Conservation (phyloP, 2,888 invertebrate species). For the Plusia festucae region DNA sequence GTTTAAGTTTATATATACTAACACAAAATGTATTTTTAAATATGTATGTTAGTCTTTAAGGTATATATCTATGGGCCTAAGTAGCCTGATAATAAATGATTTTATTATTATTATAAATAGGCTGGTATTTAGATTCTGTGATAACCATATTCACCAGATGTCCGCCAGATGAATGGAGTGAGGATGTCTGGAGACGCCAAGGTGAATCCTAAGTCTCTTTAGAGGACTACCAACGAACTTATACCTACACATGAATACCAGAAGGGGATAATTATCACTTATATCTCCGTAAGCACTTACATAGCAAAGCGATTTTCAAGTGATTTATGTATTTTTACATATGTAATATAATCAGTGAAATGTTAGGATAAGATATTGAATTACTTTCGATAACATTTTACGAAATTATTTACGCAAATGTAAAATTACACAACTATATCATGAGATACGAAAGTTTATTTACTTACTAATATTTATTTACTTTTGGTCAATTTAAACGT, state of each 20-base stretch:
- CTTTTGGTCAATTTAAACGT: constrained; percentile 4
- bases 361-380: neutral
- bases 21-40: too few species aligned
- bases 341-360: neutral
- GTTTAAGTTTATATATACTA: too few species aligned
- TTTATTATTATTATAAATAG: too few species aligned
- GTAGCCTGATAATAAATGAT: too few species aligned
- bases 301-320: too few species aligned
- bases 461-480: constrained; percentile 4
- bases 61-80: too few species aligned
- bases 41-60: too few species aligned
- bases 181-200: neutral
- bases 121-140: too few species aligned
- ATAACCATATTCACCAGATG: neutral
- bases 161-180: neutral
- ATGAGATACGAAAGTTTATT: constrained; percentile 2
- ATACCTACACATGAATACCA: too few species aligned
- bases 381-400: constrained; percentile 3
- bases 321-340: neutral
- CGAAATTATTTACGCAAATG: neutral
- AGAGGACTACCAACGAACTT: too few species aligned
- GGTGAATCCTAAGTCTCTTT: neutral
- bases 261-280: too few species aligned
- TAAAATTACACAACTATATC: neutral
- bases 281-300: too few species aligned